These are phyloP conservation scores for Cossypha niveicapilla DNA, from an alignment of 2,797 vertebrate species.

Conservation along the genomic window DNA sequence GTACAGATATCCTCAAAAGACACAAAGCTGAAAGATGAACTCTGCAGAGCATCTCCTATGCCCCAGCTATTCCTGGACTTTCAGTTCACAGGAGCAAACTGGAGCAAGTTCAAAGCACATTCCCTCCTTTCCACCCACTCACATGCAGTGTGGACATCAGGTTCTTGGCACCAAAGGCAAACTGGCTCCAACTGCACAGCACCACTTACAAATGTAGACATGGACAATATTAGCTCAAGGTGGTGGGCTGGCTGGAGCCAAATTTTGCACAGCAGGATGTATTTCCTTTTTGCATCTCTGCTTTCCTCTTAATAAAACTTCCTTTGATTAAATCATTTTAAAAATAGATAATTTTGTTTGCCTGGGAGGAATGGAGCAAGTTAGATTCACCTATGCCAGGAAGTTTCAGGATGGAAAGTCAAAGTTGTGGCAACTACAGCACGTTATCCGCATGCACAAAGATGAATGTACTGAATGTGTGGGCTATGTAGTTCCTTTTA, in stretches of 20 bases:
- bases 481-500: background rate
- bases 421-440: background rate
- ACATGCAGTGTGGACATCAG: background rate
- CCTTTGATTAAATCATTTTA: background rate
- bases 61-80: background rate
- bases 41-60: background rate
- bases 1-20: background rate
- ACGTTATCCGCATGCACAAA: background rate
- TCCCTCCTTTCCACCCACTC: background rate
- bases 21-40: background rate
- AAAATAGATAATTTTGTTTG: background rate
- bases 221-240: background rate
- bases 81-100: background rate
- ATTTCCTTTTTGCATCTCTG: constrained; percentile 4
- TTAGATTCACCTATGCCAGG: background rate
- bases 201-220: background rate
- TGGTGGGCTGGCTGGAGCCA: background rate
- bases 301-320: background rate
- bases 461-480: background rate
- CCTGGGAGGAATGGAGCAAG: background rate
- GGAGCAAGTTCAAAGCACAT: background rate
- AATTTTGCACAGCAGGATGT: background rate
- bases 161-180: background rate
- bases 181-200: background rate
- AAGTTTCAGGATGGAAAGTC: background rate